Percentiles rank a stretch among this genome's conserved stretches.
Evolutionary conservation across 2,888 invertebrate genomes (phyloP).

Genomic region (Caradrina clavipalpis): DNA sequence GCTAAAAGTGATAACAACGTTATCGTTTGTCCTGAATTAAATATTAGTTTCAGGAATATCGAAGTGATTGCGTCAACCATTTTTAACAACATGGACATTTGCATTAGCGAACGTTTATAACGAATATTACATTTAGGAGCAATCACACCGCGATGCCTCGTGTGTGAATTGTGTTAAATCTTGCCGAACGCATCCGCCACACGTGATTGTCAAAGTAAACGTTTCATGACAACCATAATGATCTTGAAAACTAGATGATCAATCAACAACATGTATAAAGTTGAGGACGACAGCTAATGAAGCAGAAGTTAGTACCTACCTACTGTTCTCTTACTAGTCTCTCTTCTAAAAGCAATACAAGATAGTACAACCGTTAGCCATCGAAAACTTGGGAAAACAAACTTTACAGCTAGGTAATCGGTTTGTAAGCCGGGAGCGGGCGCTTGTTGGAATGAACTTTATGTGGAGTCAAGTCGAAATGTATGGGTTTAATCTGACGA

Average conservation of each 20-base stretch:
- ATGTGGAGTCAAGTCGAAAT: too few relatives aligned
- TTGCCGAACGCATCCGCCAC: neutral
- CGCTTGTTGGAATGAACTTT: neutral
- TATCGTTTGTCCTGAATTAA: slow-evolving; percentile 2
- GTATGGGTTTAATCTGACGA: too few relatives aligned
- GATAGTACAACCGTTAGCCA: neutral
- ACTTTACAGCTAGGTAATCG: too few relatives aligned
- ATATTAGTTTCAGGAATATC: slow-evolving; percentile 26
- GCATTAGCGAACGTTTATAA: neutral
- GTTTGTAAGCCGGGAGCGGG: neutral
- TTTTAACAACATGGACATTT: neutral
- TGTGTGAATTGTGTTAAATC: neutral
- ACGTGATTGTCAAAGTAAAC: neutral
- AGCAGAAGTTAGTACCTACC: neutral
- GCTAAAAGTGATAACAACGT: neutral
- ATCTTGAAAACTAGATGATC: neutral
- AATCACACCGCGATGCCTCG: neutral
- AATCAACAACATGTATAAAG: too few relatives aligned
- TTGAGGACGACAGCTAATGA: neutral
- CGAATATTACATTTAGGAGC: neutral
- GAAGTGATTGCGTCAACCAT: slow-evolving; percentile 2
- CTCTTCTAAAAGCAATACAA: neutral
- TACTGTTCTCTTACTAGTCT: neutral
- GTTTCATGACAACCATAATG: neutral
- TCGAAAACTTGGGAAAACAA: too few relatives aligned